Evolutionary conservation across 2,113 vertebrate genomes (phyloP), one percentile per base, ranked within the genome.

Genomic region (Euleptes europaea): DNA sequence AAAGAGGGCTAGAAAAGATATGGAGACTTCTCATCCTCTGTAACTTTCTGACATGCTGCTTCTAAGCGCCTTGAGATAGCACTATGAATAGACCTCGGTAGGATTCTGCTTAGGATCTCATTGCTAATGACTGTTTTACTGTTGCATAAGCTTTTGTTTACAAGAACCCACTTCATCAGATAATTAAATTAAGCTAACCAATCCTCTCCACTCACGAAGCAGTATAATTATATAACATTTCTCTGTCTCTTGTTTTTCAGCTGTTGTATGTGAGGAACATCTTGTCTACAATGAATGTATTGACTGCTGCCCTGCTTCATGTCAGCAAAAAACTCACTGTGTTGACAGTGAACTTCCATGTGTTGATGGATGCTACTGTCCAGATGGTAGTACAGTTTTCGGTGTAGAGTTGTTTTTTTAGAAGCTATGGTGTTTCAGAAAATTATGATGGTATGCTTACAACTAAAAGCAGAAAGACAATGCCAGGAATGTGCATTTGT

Each of bases 301-400:
- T 72, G 94, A 95, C 90, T 99, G 98, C 94, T 99, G 99, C 89
- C 99, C 98, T 0, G 93, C 93, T 31, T 96, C 97, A 3, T 99
- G 98, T 92, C 97, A 88, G 54, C 93, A 96, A 2, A 97, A 96
- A 21, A 90, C 94, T 0, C 94, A 96, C 3, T 99, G 98, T 49
- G 95, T 99, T 71, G 98, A 97, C 94, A 99, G 97, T 84, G 97
- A 98, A 91, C 97, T 99, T 74, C 94, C 97, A 87, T 99, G 98
- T 82, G 91, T 99, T 85, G 98, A 99, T 15, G 98, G 98, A 88
- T 99, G 98, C 93, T 99, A 98, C 93, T 99, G 98, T 90, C 97
- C 98, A 0, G 94, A 98, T 0, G 98, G 98, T 98, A 94, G 19
- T 88, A 54, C 51, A 31, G 35, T 73, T 74, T 69, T 69, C 38